A percentile compares a stretch with the other conserved stretches of the same genome.
These are phyloP conservation scores for Quiscalus mexicanus DNA, from an alignment of 2,113 vertebrate species.

Conservation along the genomic window DNA sequence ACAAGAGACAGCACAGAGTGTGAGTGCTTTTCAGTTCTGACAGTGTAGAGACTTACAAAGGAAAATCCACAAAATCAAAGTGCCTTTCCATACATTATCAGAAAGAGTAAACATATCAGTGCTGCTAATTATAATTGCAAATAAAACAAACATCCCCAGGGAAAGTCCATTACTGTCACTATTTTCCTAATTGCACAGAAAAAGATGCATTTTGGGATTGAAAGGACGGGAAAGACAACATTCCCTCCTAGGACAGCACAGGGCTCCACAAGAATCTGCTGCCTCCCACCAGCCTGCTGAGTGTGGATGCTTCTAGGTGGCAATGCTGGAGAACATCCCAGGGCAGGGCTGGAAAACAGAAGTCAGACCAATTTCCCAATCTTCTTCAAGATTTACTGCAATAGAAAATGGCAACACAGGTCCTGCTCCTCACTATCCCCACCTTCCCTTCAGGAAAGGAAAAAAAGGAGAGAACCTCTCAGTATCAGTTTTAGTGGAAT, in stretches of 20 bases:
- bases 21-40: neutral
- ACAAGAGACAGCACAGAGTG: neutral
- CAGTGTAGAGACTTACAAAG: neutral
- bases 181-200: neutral
- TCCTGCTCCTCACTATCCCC: neutral
- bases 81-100: neutral
- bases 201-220: neutral
- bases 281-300: neutral
- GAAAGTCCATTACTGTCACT: neutral
- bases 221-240: neutral
- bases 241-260: neutral
- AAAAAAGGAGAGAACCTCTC: neutral
- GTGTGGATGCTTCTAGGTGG: neutral
- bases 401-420: neutral
- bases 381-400: neutral
- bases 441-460: neutral
- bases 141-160: neutral
- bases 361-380: neutral
- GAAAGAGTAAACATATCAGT: neutral
- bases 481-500: neutral
- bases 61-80: neutral
- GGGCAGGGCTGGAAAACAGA: neutral
- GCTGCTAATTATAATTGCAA: constrained; percentile 10
- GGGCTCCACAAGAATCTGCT: neutral
- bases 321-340: neutral